Percentiles rank a stretch among this genome's conserved stretches.
Conservation (phyloP, 64 coral and sea anemone species). For the Montipora sp. region DNA sequence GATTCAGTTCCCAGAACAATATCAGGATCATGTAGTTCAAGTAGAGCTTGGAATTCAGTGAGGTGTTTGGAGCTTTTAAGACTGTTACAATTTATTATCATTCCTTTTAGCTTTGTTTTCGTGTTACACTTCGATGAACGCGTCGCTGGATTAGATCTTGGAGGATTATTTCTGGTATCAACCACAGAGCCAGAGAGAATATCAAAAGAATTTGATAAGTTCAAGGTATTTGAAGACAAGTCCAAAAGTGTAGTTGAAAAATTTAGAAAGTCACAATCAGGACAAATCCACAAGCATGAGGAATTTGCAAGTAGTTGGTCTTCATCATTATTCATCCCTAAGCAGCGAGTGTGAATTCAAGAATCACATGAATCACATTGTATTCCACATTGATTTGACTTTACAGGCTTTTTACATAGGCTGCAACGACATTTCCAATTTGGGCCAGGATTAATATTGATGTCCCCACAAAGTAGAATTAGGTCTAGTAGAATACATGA, state of each 20-base stretch:
- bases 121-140: no score
- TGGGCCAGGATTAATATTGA: slow-evolving; percentile 54
- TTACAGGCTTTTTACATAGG: slow-evolving; percentile 38
- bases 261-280: neutral
- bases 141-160: no score
- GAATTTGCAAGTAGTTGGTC: no score
- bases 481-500: slow-evolving; percentile 26
- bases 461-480: slow-evolving; percentile 49
- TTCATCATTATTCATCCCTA: no score
- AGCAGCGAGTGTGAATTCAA: no score
- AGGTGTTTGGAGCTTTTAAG: neutral
- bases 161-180: no score
- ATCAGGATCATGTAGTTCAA: slow-evolving; percentile 56
- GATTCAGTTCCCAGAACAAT: slow-evolving; percentile 57
- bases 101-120: slow-evolving; percentile 39
- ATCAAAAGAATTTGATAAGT: no score
- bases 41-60: neutral
- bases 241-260: neutral
- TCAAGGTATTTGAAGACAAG: neutral
- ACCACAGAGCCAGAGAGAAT: no score
- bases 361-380: no score
- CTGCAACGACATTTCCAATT: slow-evolving; percentile 30
- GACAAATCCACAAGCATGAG: no score
- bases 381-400: neutral
- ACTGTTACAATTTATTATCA: slow-evolving; percentile 62